Evolutionary conservation across 1,140 invertebrate genomes (phyloP), one percentile per base, ranked within the genome.

Genomic region (Brachionus rotundiformis): DNA sequence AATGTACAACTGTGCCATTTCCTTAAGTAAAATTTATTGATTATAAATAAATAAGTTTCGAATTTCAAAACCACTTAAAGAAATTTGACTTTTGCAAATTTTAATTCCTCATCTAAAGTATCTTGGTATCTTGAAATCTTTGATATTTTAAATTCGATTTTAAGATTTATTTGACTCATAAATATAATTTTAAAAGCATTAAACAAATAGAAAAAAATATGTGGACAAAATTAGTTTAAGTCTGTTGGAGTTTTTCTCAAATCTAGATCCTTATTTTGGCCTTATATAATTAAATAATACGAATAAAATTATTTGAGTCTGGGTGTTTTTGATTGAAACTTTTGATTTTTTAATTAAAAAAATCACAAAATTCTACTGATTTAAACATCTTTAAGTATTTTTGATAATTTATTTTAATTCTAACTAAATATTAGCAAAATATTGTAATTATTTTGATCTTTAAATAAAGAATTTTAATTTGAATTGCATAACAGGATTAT

Each of bases 1-100:
- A 63, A 63, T 63, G 61, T 63, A 63, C 61, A 33, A 63, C 61
- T 63, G 61, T 63, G 61, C 61, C 29, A 63, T 63, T 63, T 63
- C 61, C 61, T 63, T 63, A 63, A 63, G 61, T 63, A 29, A 29
- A 29, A 29, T 63, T 63, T 63, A 29, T 63, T 29, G 29, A 63
- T 63, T 63, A 8, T 63, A 63, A 63, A 63, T 63, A 63, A 63
- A 63, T 63, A 63, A 63, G 61, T 63, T 63, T 63, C 27, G 5
- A 63, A 63, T 63, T 31, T 63, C 61, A 63, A 63, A 63, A 63
- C 25, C 29, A 63, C 61, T 63, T 29, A n/a, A 63, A 63, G 61
- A 29, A 29, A 63, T 29, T 63, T 7, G 25, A 63, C 25, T 63
- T 63, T 54, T 23, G 47, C n/a, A n/a, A 54, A 65, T 31, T 65